These are phyloP conservation scores for Erynnis tages DNA, from an alignment of 2,888 invertebrate species.

Conservation along the genomic window DNA sequence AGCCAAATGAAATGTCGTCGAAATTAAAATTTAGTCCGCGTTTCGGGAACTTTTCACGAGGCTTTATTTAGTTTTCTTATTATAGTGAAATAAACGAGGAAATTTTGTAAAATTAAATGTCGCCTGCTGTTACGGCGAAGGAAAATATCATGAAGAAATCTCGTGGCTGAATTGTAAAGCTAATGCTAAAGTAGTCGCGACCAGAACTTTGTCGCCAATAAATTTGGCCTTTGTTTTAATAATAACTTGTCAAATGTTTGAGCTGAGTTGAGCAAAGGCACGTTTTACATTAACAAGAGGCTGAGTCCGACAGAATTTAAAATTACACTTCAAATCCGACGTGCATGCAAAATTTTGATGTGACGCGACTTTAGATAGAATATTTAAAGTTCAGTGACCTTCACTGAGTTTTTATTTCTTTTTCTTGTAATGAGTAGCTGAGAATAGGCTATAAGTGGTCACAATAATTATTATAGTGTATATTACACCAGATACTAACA, in stretches of 20 bases:
- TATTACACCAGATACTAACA: too few relatives aligned
- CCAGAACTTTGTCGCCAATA: too few relatives aligned
- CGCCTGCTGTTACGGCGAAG: too few relatives aligned
- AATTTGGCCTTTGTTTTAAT: not conserved
- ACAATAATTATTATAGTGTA: too few relatives aligned
- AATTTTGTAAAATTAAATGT: not conserved
- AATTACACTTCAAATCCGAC: not conserved
- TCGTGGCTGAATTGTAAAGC: too few relatives aligned
- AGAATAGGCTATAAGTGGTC: too few relatives aligned
- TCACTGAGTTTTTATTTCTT: too few relatives aligned
- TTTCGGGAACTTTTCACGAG: not conserved
- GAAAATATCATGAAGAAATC: too few relatives aligned
- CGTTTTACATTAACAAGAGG: not conserved
- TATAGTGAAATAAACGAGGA: not conserved
- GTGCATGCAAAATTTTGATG: constrained; percentile 1
- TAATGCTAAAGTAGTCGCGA: too few relatives aligned
- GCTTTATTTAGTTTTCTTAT: not conserved
- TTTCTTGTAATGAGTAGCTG: too few relatives aligned
- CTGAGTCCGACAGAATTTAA: constrained; percentile 1
- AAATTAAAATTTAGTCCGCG: constrained; percentile 25
- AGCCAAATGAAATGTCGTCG: constrained; percentile 22
- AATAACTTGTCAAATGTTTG: not conserved
- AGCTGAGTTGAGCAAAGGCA: not conserved
- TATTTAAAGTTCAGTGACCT: too few relatives aligned
- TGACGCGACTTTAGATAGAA: too few relatives aligned